Percentiles rank a stretch among this genome's conserved stretches.
phyloP scores from a whole-genome alignment of 1,140 invertebrate species.

The Cydia pomonella region DNA sequence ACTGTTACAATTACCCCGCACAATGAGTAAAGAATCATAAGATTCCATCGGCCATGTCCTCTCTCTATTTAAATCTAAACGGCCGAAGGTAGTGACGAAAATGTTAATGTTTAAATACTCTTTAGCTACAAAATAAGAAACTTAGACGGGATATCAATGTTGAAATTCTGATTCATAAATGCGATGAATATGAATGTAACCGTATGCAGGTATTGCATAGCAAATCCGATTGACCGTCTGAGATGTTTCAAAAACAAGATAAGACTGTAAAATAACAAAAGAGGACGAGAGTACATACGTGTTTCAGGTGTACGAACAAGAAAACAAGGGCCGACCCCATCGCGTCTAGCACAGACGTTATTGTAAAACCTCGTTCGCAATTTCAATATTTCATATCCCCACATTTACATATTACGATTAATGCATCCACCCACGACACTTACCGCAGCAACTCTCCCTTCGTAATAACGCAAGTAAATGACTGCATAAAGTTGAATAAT shows the following conservation, averaged over 20 bases:
- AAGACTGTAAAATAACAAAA: slow-evolving; percentile 27
- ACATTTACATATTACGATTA: slow-evolving; percentile 78
- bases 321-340: slow-evolving; percentile 46
- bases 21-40: no score
- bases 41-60: no score
- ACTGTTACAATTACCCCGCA: not conserved
- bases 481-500: slow-evolving; percentile 80
- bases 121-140: not conserved
- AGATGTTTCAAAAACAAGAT: slow-evolving; percentile 26
- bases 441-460: slow-evolving; percentile 70
- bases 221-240: slow-evolving; percentile 23
- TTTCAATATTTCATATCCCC: slow-evolving; percentile 75
- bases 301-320: slow-evolving; percentile 34
- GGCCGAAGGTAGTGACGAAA: no score
- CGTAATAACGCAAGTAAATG: slow-evolving; percentile 78
- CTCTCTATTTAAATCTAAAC: no score
- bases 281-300: slow-evolving; percentile 20
- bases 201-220: slow-evolving; percentile 6
- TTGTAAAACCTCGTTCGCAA: slow-evolving; percentile 58
- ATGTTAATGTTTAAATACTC: not conserved
- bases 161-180: slow-evolving; percentile 12
- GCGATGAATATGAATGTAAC: slow-evolving; percentile 20
- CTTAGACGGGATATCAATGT: slow-evolving; percentile 6
- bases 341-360: slow-evolving; percentile 38
- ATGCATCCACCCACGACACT: slow-evolving; percentile 77